A percentile compares a stretch with the other conserved stretches of the same genome.
phyloP scores from a whole-genome alignment of 2,888 invertebrate genomes.

The Oscheius myriophilus region DNA sequence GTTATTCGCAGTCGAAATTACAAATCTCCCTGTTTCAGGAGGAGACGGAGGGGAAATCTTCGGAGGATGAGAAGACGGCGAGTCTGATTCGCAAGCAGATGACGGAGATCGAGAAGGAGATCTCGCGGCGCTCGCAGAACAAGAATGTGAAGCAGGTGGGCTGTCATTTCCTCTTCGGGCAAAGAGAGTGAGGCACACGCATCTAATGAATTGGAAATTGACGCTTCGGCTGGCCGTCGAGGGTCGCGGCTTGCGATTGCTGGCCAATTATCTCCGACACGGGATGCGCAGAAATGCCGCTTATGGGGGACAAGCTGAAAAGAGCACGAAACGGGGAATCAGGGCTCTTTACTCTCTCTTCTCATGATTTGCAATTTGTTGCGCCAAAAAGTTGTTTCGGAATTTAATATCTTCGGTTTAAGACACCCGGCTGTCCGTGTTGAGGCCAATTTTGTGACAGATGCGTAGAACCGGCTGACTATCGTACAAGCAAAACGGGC shows the following conservation, averaged over 20 bases:
- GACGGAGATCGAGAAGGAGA: conserved; percentile 80
- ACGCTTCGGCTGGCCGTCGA: conserved; percentile 8
- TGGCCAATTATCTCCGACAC: neutral
- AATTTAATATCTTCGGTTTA: too few species aligned
- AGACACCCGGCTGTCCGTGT: too few species aligned
- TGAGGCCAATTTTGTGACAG: too few species aligned
- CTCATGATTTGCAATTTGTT: too few species aligned
- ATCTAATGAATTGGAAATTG: conserved; percentile 27
- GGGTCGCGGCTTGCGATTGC: conserved; percentile 3
- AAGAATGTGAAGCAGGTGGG: conserved; percentile 69
- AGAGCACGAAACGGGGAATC: neutral
- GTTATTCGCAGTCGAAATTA: too few species aligned
- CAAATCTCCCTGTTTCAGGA: too few species aligned
- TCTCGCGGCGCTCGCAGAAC: conserved; percentile 73
- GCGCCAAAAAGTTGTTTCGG: too few species aligned
- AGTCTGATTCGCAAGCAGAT: conserved; percentile 78
- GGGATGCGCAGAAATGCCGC: neutral
- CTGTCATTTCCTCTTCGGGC: neutral
- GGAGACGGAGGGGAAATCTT: neutral
- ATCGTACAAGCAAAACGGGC: too few species aligned
- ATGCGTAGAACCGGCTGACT: too few species aligned
- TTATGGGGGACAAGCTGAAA: neutral
- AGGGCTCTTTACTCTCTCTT: neutral
- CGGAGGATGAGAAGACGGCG: conserved; percentile 53
- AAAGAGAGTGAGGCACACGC: neutral